Evolutionary conservation across 2,888 invertebrate genomes (phyloP).

Genomic region (Nemurella pictetii): DNA sequence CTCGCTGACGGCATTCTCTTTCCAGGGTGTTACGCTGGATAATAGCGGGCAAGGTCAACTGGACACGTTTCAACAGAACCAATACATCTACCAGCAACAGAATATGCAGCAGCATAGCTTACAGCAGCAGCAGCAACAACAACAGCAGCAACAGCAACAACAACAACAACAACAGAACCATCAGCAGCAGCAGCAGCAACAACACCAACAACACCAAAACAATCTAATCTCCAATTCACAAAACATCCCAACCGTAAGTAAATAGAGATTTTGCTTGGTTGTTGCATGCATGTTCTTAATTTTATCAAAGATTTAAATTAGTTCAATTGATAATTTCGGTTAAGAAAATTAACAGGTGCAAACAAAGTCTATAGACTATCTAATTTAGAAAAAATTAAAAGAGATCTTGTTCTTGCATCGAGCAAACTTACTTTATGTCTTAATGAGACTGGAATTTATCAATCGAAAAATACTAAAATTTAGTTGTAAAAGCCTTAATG

Average conservation of each 20-base stretch:
- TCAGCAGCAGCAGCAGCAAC: slow-evolving; percentile 39
- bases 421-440: too few relatives aligned
- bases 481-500: too few relatives aligned
- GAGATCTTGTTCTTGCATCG: too few relatives aligned
- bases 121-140: slow-evolving; percentile 37
- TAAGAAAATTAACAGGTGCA: too few relatives aligned
- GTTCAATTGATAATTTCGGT: too few relatives aligned
- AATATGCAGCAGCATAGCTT: slow-evolving; percentile 57
- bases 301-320: background rate
- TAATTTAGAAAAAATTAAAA: too few relatives aligned
- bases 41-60: slow-evolving; percentile 66
- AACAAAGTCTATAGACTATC: too few relatives aligned
- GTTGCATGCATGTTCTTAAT: background rate
- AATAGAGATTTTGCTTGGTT: background rate
- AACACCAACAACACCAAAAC: slow-evolving; percentile 31
- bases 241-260: slow-evolving; percentile 43
- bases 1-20: background rate
- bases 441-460: too few relatives aligned
- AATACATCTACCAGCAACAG: slow-evolving; percentile 41
- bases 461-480: too few relatives aligned
- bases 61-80: slow-evolving; percentile 54
- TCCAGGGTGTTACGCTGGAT: slow-evolving; percentile 63
- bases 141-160: slow-evolving; percentile 58
- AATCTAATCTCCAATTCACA: slow-evolving; percentile 44
- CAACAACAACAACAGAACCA: slow-evolving; percentile 50